Evolutionary conservation across 2,797 vertebrate species (phyloP), one percentile per base, ranked within the genome.

Genomic region (Poecile montanus): DNA sequence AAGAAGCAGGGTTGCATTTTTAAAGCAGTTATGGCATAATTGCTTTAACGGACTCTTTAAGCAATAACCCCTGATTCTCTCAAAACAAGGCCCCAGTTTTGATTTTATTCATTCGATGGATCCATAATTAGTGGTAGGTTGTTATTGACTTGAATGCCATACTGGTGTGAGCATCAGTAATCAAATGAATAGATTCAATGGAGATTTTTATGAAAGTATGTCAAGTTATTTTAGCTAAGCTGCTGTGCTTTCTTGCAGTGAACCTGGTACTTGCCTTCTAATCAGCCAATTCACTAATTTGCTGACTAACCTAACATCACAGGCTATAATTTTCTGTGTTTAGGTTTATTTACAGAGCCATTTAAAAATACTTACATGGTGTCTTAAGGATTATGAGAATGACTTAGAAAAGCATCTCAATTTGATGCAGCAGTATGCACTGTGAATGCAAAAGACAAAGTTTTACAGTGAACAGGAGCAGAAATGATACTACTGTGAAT

Each of bases 81-180:
- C 63, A 86, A 89, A 93, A 88, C n/a, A 86, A 79, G 78, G 60
- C n/a, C 23, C 27, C 7, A 6, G 29, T 88, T 96, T 90, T 94
- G 71, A 86, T 88, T 95, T 86, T 87, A 82, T 88, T 88, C 60
- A 82, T 92, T 65, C 73, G 38, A 65, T 38, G 60, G 74, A 95
- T 94, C 85, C 53, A 88, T 73, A 79, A 72, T 85, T 95, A 94
- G 54, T 47, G 26, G 53, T 65, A 63, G 78, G 70, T 68, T 72
- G 73, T 26, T 92, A 94, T 30, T 91, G 95, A 94, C 54, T 88
- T 91, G 85, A 91, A 91, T 82, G 57, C 25, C 60, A 70, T 74
- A 67, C 78, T 82, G 79, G 51, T 2, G 10, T 88, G 83, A 94
- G 53, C 77, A 67, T 76, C 1, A 0, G 7, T 56, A 88, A 88